Base-by-base conservation (phyloP, 1,140 invertebrate species). In the Conopomorpha cramerella region DNA sequence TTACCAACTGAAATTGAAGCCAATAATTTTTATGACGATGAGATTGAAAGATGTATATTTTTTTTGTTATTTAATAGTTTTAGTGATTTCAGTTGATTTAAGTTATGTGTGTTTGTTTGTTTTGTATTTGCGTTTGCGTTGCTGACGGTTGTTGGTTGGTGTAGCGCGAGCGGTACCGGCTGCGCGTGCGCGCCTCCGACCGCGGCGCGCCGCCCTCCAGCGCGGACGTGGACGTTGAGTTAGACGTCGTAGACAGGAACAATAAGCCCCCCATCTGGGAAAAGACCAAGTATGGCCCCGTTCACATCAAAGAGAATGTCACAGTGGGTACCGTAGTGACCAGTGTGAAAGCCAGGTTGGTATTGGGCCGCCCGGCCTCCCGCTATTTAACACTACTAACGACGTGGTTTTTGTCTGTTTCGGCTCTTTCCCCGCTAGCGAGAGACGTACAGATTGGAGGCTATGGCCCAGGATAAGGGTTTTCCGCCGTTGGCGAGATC, bases 181-280 rank as follows among this genome's bases (percentile, higher is more conserved):
- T 96, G 80, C 89, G 88, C 81, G 93, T 95, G 78, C 89, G 90
- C 78, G 93, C 93, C 76, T 92, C 89, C 63, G 93, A 96, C 85
- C 86, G 86, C 81, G 93, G 93, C 73, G 85, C 82, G 72, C 87
- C 89, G 76, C 87, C 88, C 71, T 90, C 91, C 68, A 88, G 84
- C 79, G 92, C 93, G 77, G 91, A 94, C 81, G 93, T 95, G 79
- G 92, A 95, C 81, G 91, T 95, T 82, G 90, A 93, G 79, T 90
- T 96, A 87, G 92, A 94, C 84, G 92, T 96, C 81, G 92, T 96
- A 83, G 92, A 95, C 87, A 90, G 92, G 82, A 94, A 95, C 86
- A 95, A 95, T 89, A 95, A 95, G 85, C 93, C 93, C 74, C 93
- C 93, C 78, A 85, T 94, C 76, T 96, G 93, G 93, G 91, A 95